phyloP scores from a whole-genome alignment of 2,888 invertebrate species.

The Troides aeacus region DNA sequence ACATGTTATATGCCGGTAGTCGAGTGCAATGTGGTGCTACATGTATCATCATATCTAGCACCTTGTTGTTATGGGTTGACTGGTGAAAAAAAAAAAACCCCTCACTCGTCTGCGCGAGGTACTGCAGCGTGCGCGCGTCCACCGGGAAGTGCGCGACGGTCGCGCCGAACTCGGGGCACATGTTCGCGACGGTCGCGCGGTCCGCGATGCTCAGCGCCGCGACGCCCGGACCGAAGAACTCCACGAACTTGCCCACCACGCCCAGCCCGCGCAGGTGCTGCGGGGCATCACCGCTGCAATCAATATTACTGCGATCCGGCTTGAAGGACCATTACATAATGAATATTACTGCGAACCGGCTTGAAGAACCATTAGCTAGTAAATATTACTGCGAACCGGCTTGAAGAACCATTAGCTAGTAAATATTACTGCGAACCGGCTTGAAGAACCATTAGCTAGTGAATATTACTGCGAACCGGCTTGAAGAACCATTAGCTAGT shows the following conservation, averaged over 20 bases:
- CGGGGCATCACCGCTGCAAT: constrained; percentile 87
- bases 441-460: too few species aligned
- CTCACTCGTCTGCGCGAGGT: constrained; percentile 84
- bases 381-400: constrained; percentile 92
- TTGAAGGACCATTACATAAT: too few species aligned
- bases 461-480: constrained; percentile 92
- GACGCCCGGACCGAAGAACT: constrained; percentile 98
- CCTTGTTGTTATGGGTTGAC: too few species aligned
- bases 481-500: too few species aligned
- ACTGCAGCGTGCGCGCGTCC: constrained; percentile 83
- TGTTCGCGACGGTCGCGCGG: constrained; percentile 98
- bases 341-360: constrained; percentile 92
- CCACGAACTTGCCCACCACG: constrained; percentile 99
- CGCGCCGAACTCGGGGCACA: constrained; percentile 95
- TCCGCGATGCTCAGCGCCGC: constrained; percentile 95
- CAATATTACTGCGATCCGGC: constrained; percentile 92
- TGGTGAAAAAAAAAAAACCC: too few species aligned
- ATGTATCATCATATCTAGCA: too few species aligned
- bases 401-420: too few species aligned
- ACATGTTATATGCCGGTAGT: too few species aligned
- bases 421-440: constrained; percentile 92
- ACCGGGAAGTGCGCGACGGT: background rate
- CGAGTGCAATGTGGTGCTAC: too few species aligned
- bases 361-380: too few species aligned
- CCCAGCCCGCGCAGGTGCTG: constrained; percentile 96